Evolutionary conservation across 2,888 invertebrate species (phyloP).

Genomic region (Agriopis aurantiaria): DNA sequence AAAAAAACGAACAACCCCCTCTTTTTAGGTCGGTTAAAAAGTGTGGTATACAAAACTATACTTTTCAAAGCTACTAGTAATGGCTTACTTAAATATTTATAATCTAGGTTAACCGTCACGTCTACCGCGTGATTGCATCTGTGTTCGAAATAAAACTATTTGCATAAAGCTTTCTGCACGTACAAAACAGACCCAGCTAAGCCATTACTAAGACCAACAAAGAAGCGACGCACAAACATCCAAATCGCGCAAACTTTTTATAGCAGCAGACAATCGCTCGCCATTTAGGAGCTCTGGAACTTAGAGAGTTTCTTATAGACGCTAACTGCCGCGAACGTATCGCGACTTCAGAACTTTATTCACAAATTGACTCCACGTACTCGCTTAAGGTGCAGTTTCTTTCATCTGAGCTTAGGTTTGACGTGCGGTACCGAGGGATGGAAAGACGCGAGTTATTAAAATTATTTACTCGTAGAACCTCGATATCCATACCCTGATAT

Average conservation of each 20-base stretch:
- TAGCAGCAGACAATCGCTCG: conserved; percentile 48
- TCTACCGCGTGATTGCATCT: not conserved
- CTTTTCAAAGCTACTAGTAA: too few relatives aligned
- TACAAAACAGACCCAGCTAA: conserved; percentile 5
- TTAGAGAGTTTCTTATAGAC: conserved; percentile 51
- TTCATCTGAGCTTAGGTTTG: conserved; percentile 75
- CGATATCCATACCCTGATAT: too few relatives aligned
- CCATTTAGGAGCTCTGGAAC: conserved; percentile 54
- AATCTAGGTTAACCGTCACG: too few relatives aligned
- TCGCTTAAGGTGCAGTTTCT: conserved; percentile 85
- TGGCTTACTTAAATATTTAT: too few relatives aligned
- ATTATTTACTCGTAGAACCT: not conserved
- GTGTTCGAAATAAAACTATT: not conserved
- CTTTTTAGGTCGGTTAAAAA: too few relatives aligned
- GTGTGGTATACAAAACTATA: too few relatives aligned
- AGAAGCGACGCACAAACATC: conserved; percentile 48
- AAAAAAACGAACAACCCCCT: too few relatives aligned
- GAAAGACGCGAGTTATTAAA: conserved; percentile 48
- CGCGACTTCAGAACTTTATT: conserved; percentile 80
- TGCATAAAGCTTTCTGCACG: not conserved
- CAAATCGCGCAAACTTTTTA: conserved; percentile 50
- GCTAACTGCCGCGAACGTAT: conserved; percentile 68
- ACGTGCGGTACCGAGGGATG: conserved; percentile 46
- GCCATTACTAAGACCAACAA: conserved; percentile 28
- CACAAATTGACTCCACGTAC: conserved; percentile 86